These are phyloP conservation scores for Caenorhabditis latens DNA, from an alignment of 1,140 invertebrate genomes.

Conservation along the genomic window DNA sequence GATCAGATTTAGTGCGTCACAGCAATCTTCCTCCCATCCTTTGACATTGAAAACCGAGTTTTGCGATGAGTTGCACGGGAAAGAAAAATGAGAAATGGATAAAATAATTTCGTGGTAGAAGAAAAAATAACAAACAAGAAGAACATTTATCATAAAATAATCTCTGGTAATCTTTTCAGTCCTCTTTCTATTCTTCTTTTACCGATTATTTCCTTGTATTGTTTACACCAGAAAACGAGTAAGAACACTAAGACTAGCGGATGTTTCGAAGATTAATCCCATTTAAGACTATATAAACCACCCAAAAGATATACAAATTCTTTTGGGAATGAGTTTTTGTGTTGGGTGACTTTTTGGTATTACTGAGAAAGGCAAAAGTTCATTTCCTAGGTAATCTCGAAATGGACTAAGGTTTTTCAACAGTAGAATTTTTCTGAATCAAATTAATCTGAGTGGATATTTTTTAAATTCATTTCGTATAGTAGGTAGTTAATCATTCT, in stretches of 20 bases:
- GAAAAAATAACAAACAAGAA: background rate
- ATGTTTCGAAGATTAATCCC: constrained; percentile 25
- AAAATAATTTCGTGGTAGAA: background rate
- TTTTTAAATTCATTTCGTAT: no score
- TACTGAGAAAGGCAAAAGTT: background rate
- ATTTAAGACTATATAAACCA: background rate
- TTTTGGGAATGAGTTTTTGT: background rate
- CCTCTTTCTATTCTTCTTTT: background rate
- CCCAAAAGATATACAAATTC: background rate
- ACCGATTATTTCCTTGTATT: background rate
- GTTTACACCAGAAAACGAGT: background rate
- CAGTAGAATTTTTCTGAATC: no score
- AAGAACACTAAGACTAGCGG: background rate
- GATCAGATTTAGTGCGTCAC: constrained; percentile 46
- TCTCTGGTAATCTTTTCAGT: background rate
- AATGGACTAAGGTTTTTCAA: no score
- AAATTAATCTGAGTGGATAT: no score
- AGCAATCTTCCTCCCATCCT: constrained; percentile 17
- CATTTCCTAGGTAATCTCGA: no score
- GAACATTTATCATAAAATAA: background rate
- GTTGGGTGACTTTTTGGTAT: background rate
- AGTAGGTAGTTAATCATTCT: no score
- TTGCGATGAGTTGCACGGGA: background rate
- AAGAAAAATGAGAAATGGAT: background rate
- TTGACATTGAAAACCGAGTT: constrained; percentile 33